Conservation (phyloP, 2,113 vertebrate species). For the Penelope pileata region DNA sequence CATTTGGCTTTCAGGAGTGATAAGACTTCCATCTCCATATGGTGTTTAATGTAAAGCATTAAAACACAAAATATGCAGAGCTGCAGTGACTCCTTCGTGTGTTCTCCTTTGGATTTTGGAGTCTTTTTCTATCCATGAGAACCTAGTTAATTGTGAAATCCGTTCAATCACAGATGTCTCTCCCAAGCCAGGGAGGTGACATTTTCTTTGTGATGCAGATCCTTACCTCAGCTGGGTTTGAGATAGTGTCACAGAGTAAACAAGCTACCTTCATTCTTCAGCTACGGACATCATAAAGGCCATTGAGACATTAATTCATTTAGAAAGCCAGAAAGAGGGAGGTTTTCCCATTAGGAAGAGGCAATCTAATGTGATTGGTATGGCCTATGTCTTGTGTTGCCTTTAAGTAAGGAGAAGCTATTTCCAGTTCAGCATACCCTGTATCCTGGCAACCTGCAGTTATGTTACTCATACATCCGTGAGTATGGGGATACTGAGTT, state of each 20-base stretch:
- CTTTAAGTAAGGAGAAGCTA: conserved; percentile 8
- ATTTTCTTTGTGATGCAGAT: background rate
- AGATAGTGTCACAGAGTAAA: conserved; percentile 1
- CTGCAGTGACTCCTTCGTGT: background rate
- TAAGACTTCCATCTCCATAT: background rate
- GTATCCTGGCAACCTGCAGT: background rate
- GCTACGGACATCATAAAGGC: background rate
- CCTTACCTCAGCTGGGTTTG: background rate
- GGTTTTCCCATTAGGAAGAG: conserved; percentile 5
- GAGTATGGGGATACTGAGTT: background rate
- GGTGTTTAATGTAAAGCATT: accelerated
- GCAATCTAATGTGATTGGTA: background rate
- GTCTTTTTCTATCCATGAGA: background rate
- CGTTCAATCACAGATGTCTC: background rate
- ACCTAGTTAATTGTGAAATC: background rate
- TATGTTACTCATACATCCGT: background rate
- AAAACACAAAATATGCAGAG: background rate
- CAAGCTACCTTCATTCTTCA: background rate
- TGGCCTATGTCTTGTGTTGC: background rate
- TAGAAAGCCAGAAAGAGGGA: background rate
- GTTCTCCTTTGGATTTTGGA: background rate
- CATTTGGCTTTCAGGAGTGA: background rate
- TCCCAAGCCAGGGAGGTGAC: background rate
- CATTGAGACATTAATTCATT: conserved; percentile 22
- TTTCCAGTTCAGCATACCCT: background rate